Percentiles rank a stretch among this genome's conserved stretches.
Evolutionary conservation across 2,888 invertebrate genomes (phyloP).

Genomic region (Lordiphosa andalusiaca): DNA sequence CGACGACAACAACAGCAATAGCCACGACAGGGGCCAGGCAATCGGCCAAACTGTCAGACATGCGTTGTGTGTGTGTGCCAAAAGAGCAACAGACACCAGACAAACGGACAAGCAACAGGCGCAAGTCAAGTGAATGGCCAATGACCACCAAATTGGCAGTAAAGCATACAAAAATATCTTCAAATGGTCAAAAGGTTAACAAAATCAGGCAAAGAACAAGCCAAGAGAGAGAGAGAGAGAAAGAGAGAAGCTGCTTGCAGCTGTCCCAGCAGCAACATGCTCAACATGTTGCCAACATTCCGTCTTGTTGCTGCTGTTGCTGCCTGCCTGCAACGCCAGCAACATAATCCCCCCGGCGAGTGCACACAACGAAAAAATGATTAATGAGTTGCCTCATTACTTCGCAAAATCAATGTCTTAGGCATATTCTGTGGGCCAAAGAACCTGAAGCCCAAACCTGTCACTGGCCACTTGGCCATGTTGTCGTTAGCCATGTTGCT

Average conservation of each 20-base stretch:
- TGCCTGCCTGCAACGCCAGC: slow-evolving; percentile 12
- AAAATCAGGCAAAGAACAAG: slow-evolving; percentile 68
- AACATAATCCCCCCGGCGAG: slow-evolving; percentile 16
- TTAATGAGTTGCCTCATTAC: slow-evolving; percentile 78
- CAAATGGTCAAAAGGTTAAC: slow-evolving; percentile 76
- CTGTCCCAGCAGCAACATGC: slow-evolving; percentile 50
- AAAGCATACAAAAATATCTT: slow-evolving; percentile 76
- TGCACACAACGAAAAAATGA: slow-evolving; percentile 67
- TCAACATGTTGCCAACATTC: slow-evolving; percentile 71
- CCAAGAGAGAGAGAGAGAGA: slow-evolving; percentile 8
- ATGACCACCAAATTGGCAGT: slow-evolving; percentile 76
- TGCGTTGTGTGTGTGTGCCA: slow-evolving; percentile 64
- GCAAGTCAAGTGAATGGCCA: slow-evolving; percentile 74
- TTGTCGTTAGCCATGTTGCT: slow-evolving; percentile 20
- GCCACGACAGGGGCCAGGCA: slow-evolving; percentile 53
- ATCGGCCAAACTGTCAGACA: slow-evolving; percentile 70
- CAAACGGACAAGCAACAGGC: slow-evolving; percentile 22
- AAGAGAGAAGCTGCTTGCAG: slow-evolving; percentile 40
- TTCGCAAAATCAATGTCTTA: slow-evolving; percentile 75
- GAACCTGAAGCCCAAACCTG: slow-evolving; percentile 33
- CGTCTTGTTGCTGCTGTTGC: slow-evolving; percentile 44
- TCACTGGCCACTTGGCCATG: slow-evolving; percentile 35
- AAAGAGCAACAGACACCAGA: slow-evolving; percentile 17
- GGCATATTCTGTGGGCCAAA: slow-evolving; percentile 53
- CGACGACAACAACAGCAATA: slow-evolving; percentile 26